Conservation (phyloP, 2,113 vertebrate species). For the Nettapus auritus region DNA sequence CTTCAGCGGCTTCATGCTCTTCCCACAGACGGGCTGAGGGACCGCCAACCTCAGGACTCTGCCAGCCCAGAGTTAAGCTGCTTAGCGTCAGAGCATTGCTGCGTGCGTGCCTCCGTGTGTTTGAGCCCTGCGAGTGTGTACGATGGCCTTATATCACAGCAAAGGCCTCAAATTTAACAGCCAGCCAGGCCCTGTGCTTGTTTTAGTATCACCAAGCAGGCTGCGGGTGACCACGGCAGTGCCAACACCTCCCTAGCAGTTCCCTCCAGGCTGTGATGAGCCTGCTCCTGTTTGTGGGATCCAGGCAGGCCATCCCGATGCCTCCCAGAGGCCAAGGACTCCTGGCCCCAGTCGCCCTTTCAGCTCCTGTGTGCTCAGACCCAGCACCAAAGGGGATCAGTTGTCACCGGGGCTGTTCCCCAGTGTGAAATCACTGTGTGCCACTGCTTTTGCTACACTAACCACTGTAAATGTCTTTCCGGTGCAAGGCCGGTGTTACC, state of each 20-base stretch:
- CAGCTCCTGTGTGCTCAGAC: background rate
- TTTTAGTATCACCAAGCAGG: accelerated
- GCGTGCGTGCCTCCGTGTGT: background rate
- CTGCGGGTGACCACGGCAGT: background rate
- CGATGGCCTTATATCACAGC: background rate
- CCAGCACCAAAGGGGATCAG: too few species aligned
- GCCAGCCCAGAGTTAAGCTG: too few species aligned
- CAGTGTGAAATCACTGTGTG: background rate
- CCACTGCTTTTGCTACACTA: background rate
- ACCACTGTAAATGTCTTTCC: background rate
- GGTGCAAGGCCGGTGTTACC: background rate
- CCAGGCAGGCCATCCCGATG: accelerated
- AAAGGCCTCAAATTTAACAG: accelerated
- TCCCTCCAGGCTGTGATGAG: background rate
- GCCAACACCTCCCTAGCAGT: background rate
- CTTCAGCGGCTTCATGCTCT: conserved; percentile 87
- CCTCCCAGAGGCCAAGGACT: background rate
- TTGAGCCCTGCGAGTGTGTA: background rate
- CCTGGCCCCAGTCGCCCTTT: background rate
- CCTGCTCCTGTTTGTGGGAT: background rate
- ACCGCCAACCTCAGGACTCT: accelerated
- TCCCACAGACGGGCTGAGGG: background rate
- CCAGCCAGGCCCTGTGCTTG: background rate
- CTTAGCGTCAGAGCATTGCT: accelerated
- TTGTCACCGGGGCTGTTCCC: background rate